Evolutionary conservation across 2,888 invertebrate genomes (phyloP), one percentile per base, ranked within the genome.

Genomic region (Apamea monoglypha): DNA sequence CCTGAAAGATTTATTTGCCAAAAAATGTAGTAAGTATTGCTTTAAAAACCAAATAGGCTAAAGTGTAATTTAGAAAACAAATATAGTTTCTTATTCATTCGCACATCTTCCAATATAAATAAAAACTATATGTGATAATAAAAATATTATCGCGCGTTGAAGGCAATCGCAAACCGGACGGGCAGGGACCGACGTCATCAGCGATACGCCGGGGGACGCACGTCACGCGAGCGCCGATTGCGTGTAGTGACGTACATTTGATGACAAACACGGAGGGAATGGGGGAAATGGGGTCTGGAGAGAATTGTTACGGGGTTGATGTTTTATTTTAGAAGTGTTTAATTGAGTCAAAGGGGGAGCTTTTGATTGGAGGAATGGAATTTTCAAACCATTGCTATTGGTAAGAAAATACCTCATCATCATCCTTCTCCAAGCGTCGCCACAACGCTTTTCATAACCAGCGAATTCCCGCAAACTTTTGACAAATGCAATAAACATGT

Each of bases 101-200:
- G 12, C 12, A 44, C 14, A n/a, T 10, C 5, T 40, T 40, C 50
- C 25, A 47, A 25, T 8, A 73, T 5, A 64, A 80, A 73, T 8
- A 79, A 64, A 40, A 16, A 36, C 29, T 50, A 32, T 40, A 29
- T 47, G 25, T 47, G 32, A 36, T 63, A 56, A 70, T 21, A 81
- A 61, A 70, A 61, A 76, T 82, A 85, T 75, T 79, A 81, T 75
- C 68, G 76, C 70, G 75, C 82, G 83, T 82, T 82, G 74, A 79
- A 68, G 69, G 80, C 82, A 83, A 85, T 85, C 61, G 66, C 59
- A 32, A 72, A 72, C 67, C 72, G 76, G 82, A 72, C 74, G 80
- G 71, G 74, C 87, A 81, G 94, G 93, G 94, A 91, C 90, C 94
- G 94, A 94, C 93, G 94, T 93, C 94, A 94, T 92, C 89, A 90